Evolutionary conservation across 2,113 vertebrate genomes (phyloP).

Genomic region (Sinocyclocheilus grahami): DNA sequence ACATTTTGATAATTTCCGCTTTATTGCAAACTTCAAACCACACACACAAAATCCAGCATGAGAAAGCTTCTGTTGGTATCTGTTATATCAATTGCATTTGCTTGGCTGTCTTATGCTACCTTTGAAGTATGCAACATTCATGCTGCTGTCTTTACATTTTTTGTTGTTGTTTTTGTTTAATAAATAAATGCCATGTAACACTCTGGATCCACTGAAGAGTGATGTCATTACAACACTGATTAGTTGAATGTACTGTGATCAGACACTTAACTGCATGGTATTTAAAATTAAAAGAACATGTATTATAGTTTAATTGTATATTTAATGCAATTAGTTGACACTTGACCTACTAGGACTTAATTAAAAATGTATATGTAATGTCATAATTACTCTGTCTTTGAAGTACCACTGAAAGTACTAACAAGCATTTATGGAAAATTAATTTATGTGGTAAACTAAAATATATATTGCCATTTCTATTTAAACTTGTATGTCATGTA

Average conservation of each 20-base stretch:
- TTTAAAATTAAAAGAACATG: neutral
- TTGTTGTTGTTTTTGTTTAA: neutral
- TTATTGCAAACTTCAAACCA: neutral
- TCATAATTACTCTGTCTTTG: neutral
- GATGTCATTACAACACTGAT: neutral
- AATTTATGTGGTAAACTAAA: too few relatives aligned
- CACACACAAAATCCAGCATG: neutral
- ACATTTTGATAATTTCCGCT: neutral
- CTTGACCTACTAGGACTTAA: too few relatives aligned
- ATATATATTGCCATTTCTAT: too few relatives aligned
- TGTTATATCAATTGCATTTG: neutral
- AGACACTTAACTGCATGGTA: neutral
- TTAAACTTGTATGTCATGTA: too few relatives aligned
- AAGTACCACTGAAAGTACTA: neutral
- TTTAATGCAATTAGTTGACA: neutral
- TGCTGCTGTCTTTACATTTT: neutral
- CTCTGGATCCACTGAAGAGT: neutral
- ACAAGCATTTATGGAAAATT: too few relatives aligned
- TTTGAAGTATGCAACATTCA: neutral
- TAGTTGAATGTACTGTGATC: neutral
- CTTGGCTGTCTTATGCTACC: neutral
- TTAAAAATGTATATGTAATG: too few relatives aligned
- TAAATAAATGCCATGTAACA: neutral
- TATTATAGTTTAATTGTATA: neutral
- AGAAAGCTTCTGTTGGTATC: neutral